Base-by-base conservation (phyloP, 2,888 invertebrate genomes). In the Cheilosia scutellata region DNA sequence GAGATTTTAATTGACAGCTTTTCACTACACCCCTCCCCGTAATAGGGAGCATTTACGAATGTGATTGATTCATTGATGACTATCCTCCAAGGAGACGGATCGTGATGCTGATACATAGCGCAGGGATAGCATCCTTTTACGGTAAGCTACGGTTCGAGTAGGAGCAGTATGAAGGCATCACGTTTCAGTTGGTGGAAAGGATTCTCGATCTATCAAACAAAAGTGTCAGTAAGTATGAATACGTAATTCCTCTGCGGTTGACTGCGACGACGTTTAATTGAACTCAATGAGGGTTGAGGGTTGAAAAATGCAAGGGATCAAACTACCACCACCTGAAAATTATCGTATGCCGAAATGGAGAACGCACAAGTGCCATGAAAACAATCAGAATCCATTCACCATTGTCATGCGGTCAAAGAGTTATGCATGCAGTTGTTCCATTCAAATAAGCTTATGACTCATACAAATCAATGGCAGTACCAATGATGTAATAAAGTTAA, bases 381-480 rank as follows among this genome's bases (percentile, higher is more conserved):
- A 51, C 51, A 51, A 66, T 66, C 40, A 53, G n/a, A 4, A 55
- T 55, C 6, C 51, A 53, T 53, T 5, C 63, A 51, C 37, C 37
- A 53, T 40, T 66, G 51, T 66, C 51, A 53, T 66, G 27, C n/a
- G 49, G 65, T 40, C 16, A 51, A 37, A 25, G 37, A 58, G 58
- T 58, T 42, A 58, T 58, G 58, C 16, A 58, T 58, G 58, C 40
- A 66, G 51, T 53, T 66, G 25, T 40, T 25, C 65, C 51, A 44
- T 62, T 62, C 44, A 16, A 2, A 29, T 29, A 42, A 44, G 16
- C 42, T 60, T 60, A 29, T 42, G 27, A 60, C 27, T 40, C 25
- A 60, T 42, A n/a, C 7, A 60, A 42, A 60, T 60, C 25, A 62
- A 29, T 44, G 29, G 9, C 42, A 60, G 60, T 13, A 1, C 13